Base-by-base conservation (phyloP, 2,888 invertebrate genomes). In the Dromius quadrimaculatus region DNA sequence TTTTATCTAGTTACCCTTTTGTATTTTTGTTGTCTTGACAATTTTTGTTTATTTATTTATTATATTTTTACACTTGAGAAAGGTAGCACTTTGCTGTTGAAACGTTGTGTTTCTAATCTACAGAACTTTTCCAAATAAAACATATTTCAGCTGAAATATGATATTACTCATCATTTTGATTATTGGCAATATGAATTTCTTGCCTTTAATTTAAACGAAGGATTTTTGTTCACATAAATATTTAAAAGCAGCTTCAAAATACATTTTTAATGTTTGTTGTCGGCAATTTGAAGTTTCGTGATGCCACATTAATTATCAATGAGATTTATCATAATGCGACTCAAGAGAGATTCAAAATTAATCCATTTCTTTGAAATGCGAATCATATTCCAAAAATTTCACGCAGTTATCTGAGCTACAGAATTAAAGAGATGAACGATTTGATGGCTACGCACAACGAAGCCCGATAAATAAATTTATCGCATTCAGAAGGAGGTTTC, bases 391-490 rank as follows among this genome's bases (percentile, higher is more conserved):
- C 45, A 59, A 59, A 68, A 68, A 68, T 68, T 68, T 59, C 59
- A 68, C 68, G 59, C 68, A 43, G 68, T 68, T 59, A 68, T 68
- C 68, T 68, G 59, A 68, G 68, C 68, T 41, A 11, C 45, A 19
- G 68, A 59, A 68, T 68, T 68, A 68, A 68, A 34, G 68, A 68
- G 68, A 68, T 68, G 59, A 68, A 68, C 68, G 68, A 68, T 68
- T 68, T 68, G 68, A 68, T 68, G 68, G 68, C 59, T 59, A 36
- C 59, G 36, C 34, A 59, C 17, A 36, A 59, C n/a, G n/a, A n/a
- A n/a, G n/a, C n/a, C n/a, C n/a, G 34, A 59, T 36, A 59, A 20
- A 59, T 3, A 59, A 59, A 59, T 59, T 59, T 34, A 59, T 59
- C 36, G 36, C 59, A 36, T 34, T 36, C 36, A 34, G 20, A 59